These are phyloP conservation scores for Ridgeia piscesae DNA, from an alignment of 1,140 invertebrate genomes.

Conservation along the genomic window DNA sequence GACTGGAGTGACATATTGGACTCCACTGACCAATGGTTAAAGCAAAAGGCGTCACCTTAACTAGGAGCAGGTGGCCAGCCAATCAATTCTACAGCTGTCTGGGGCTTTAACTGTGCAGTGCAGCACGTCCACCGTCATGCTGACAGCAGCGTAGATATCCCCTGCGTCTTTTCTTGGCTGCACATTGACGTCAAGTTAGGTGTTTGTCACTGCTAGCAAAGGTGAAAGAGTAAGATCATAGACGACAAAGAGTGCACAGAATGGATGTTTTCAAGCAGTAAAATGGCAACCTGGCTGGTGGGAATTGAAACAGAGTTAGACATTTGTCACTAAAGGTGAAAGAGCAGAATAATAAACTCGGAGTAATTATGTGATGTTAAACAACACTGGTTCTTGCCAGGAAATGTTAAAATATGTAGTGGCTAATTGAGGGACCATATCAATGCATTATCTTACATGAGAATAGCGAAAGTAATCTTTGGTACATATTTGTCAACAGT, in stretches of 20 bases:
- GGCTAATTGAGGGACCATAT: too few species aligned
- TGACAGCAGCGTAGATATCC: background rate
- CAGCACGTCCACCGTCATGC: too few species aligned
- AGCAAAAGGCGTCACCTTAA: background rate
- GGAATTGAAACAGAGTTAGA: slow-evolving; percentile 22
- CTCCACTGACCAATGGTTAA: background rate
- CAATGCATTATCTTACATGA: too few species aligned
- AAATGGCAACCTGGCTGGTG: slow-evolving; percentile 16
- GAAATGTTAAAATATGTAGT: too few species aligned
- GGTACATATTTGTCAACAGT: too few species aligned
- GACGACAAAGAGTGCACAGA: slow-evolving; percentile 11
- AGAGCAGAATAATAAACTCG: background rate
- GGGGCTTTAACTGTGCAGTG: background rate
- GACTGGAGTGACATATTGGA: background rate
- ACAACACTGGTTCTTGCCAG: too few species aligned
- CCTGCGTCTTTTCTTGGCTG: background rate
- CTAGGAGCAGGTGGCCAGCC: background rate
- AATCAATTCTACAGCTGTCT: background rate
- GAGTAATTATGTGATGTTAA: too few species aligned
- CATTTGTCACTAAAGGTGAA: background rate
- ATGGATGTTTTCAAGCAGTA: slow-evolving; percentile 32
- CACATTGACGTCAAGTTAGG: background rate
- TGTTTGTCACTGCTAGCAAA: background rate
- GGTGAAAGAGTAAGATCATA: slow-evolving; percentile 15
- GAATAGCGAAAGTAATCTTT: too few species aligned